Evolutionary conservation across 2,888 invertebrate genomes (phyloP), one percentile per base, ranked within the genome.

Genomic region (Ephialtes manifestator): DNA sequence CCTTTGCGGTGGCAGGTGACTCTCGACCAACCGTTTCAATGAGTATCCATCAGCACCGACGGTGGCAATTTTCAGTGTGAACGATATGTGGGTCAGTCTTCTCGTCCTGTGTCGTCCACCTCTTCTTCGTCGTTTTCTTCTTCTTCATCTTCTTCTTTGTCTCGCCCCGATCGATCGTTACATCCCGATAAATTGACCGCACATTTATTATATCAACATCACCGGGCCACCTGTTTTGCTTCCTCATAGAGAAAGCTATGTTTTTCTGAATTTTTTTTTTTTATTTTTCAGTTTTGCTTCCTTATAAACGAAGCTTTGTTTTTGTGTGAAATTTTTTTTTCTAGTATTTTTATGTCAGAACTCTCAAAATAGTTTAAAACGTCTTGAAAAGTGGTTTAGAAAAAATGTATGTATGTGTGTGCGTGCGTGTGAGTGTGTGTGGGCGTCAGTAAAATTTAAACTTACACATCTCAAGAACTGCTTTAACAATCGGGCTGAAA

Each of bases 1-100:
- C 88, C 90, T 88, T 88, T 87, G 88, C 88, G 79, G 87, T 88
- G 88, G 90, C 90, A 90, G 90, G 90, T 90, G 90, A 90, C 87
- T 86, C 88, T 88, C 89, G 83, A 67, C 55, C 86, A 80, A 84
- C 83, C 84, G 83, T 87, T 87, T 88, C 87, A 86, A 89, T 89
- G 89, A 89, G 87, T 86, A 89, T 90, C 89, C 88, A 88, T 90
- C 90, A 89, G 81, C 86, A 63, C 76, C 60, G 46, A 46, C 63
- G 79, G 74, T 80, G 53, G 81, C 81, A 58, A 46, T 70, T 65
- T 51, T 60, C 72, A 82, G 85, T 53, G 81, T 60, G 86, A 80
- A 87, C 86, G 87, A 88, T 89, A 90, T 90, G 88, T 90, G 80
- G 90, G 90, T 90, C 90, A 89, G 83, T 77, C 71, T 39, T 63